These are phyloP conservation scores for Porphyrio hochstetteri DNA, from an alignment of 2,113 vertebrate genomes.

Conservation along the genomic window DNA sequence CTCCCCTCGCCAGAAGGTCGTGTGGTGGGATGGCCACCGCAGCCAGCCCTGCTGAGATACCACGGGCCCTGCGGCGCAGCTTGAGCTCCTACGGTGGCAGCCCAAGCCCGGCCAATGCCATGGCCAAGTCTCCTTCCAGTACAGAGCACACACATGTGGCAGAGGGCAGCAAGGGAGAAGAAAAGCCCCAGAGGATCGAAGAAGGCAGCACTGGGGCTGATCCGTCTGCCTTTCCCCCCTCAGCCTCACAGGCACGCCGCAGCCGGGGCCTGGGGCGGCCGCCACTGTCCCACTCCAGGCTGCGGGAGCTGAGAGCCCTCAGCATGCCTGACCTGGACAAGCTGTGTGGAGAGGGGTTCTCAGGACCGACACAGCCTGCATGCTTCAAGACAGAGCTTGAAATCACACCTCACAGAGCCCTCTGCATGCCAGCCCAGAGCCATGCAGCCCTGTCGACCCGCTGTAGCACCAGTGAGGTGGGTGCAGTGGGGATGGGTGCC, in stretches of 20 bases:
- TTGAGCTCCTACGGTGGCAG: slow-evolving; percentile 81
- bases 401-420: slow-evolving; percentile 43
- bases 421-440: not conserved
- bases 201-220: accelerated
- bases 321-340: slow-evolving; percentile 95
- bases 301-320: slow-evolving; percentile 87
- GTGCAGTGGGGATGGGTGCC: not conserved
- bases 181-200: not conserved
- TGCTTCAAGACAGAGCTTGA: slow-evolving; percentile 79
- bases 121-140: slow-evolving; percentile 54
- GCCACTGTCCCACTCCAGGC: slow-evolving; percentile 73
- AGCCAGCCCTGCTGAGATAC: slow-evolving; percentile 29
- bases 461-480: accelerated
- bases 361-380: not conserved
- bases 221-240: not conserved
- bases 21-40: slow-evolving; percentile 73
- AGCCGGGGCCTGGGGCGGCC: slow-evolving; percentile 73
- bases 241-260: slow-evolving; percentile 45
- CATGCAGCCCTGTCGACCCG: accelerated
- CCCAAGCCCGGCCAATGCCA: not conserved
- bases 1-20: slow-evolving; percentile 77
- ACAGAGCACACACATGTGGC: accelerated
- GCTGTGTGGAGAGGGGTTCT: slow-evolving; percentile 80
- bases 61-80: slow-evolving; percentile 73
- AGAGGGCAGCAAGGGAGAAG: not conserved